These are phyloP conservation scores for Kradibia gibbosae DNA, from an alignment of 1,140 invertebrate species.

Conservation along the genomic window DNA sequence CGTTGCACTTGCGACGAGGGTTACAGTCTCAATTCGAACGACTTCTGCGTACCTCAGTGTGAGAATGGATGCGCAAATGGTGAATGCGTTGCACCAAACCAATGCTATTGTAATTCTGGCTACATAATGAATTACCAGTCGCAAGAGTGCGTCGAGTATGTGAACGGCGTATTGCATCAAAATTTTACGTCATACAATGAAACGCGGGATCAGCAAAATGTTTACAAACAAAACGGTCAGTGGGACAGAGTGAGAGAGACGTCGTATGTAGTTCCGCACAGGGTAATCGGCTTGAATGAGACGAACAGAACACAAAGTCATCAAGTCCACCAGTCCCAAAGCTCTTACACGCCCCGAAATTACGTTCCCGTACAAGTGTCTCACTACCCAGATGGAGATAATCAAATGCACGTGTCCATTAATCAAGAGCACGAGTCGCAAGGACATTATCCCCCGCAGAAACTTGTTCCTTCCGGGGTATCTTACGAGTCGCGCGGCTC, in stretches of 20 bases:
- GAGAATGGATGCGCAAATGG: conserved; percentile 55
- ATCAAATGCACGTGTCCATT: neutral
- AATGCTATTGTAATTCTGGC: conserved; percentile 57
- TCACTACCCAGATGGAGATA: neutral
- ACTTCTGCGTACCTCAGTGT: conserved; percentile 42
- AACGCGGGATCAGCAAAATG: neutral
- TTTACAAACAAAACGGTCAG: neutral
- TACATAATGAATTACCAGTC: conserved; percentile 42
- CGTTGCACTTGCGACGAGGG: conserved; percentile 60
- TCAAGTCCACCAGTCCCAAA: neutral
- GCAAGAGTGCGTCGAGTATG: conserved; percentile 6
- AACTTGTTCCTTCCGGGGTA: no score
- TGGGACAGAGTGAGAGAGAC: neutral
- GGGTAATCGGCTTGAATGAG: neutral
- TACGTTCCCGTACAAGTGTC: neutral
- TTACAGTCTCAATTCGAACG: conserved; percentile 42
- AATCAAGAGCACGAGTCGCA: neutral
- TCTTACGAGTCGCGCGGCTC: neutral
- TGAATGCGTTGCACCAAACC: conserved; percentile 51
- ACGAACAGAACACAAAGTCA: neutral
- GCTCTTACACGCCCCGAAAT: neutral
- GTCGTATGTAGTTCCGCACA: neutral
- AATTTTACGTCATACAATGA: neutral
- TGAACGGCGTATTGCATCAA: no score
- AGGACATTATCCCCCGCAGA: no score